phyloP scores from a whole-genome alignment of 2,888 invertebrate genomes.

The Prenolepis imparis region DNA sequence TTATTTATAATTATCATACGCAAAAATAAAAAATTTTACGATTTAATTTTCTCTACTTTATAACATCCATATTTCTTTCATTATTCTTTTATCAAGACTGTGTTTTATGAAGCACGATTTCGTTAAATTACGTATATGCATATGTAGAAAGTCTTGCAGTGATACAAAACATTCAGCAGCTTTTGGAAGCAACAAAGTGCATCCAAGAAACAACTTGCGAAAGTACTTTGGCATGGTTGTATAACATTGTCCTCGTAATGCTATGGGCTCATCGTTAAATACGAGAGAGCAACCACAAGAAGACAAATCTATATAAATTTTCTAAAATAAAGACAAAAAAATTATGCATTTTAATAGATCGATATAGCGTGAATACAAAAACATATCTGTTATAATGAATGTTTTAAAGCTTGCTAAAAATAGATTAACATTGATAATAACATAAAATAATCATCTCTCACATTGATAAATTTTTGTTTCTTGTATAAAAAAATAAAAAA shows the following conservation, averaged over 20 bases:
- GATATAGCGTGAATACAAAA: background rate
- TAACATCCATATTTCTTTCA: background rate
- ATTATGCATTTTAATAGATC: background rate
- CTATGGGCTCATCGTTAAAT: conserved; percentile 30
- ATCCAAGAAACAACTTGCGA: conserved; percentile 31
- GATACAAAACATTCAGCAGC: background rate
- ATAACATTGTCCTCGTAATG: conserved; percentile 46
- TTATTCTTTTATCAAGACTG: background rate
- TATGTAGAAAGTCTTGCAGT: background rate
- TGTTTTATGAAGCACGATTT: background rate
- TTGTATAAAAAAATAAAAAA: background rate
- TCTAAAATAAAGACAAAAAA: background rate
- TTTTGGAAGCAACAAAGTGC: background rate
- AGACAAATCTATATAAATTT: conserved; percentile 43
- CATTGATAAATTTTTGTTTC: background rate
- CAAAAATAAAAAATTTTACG: background rate
- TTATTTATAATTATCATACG: background rate
- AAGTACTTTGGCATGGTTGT: conserved; percentile 25
- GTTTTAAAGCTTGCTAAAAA: no score
- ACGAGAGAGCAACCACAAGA: conserved; percentile 24
- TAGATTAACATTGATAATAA: background rate
- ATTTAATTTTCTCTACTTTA: background rate
- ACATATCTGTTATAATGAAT: no score
- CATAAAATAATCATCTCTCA: background rate
- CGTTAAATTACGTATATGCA: background rate